Evolutionary conservation across 1,140 invertebrate genomes (phyloP), one percentile per base, ranked within the genome.

Genomic region (Temnothorax curvispinosus): DNA sequence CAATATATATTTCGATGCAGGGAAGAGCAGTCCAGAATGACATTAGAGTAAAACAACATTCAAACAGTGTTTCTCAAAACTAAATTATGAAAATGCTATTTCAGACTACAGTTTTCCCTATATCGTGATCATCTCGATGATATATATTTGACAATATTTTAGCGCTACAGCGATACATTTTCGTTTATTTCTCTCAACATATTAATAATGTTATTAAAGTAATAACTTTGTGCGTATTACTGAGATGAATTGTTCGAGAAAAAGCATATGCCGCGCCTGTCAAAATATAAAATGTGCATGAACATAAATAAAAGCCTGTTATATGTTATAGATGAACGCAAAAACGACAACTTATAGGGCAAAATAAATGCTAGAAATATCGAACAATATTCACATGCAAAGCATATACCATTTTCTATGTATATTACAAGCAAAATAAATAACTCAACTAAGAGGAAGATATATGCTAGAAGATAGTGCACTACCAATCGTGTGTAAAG

Each of bases 401-500:
- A 82, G 52, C 78, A n/a, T 72, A 72, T 41, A 35, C 38, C 7
- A 82, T 47, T 47, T 82, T 21, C 47, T 64, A 76, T 32, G 18
- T 77, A 32, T 52, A 21, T 81, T 54, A 56, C 38, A 81, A 69
- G 65, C 52, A 35, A 54, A 80, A 54, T 80, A 65, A 65, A 41
- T 81, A 69, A 81, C 11, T 56, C 27, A 81, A 80, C 13, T n/a
- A 7, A 41, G 11, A 80, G 41, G 9, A 38, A 62, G 15, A 80
- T 78, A 65, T 65, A 65, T 41, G 60, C 8, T 67, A 4, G 21
- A 54, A 27, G 27, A 27, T 27, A 27, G 13, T 56, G 52, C 13
- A 50, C 58, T 85, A 85, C 47, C 41, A 77, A 78, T 64, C 27
- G 54, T 76, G 35, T 82, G 44, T 85, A 78, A 77, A 85, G 21